Evolutionary conservation across 2,797 vertebrate species (phyloP).

Genomic region (Sebastes oblongus): DNA sequence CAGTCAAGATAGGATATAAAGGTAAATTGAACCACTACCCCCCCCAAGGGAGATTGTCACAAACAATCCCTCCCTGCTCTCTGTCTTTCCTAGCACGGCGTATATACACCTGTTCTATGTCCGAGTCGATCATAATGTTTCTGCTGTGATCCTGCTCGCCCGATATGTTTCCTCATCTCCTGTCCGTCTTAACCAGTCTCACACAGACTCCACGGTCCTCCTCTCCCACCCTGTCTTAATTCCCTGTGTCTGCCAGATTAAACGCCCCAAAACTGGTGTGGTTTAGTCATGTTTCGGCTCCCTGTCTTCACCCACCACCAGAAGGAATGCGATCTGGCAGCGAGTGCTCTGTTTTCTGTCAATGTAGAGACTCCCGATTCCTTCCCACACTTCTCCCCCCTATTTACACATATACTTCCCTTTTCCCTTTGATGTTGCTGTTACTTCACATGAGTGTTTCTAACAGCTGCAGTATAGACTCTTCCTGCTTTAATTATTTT

Average conservation of each 20-base stretch:
- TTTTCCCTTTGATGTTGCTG: conserved; percentile 86
- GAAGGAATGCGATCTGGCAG: conserved; percentile 91
- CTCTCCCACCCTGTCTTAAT: conserved; percentile 88
- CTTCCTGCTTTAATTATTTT: conserved; percentile 39
- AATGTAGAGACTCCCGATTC: conserved; percentile 78
- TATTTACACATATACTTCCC: conserved; percentile 81
- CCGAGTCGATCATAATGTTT: conserved; percentile 95
- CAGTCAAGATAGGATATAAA: conserved; percentile 99
- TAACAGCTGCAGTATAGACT: conserved; percentile 59
- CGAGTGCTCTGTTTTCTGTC: conserved; percentile 89
- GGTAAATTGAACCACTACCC: conserved; percentile 96
- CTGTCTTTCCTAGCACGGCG: conserved; percentile 99
- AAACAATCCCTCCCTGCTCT: conserved; percentile 92
- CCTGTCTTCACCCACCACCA: conserved; percentile 85
- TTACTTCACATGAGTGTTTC: conserved; percentile 95
- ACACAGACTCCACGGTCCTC: conserved; percentile 84
- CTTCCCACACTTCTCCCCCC: conserved; percentile 41
- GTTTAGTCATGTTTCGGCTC: conserved; percentile 86
- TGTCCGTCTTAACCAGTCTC: conserved; percentile 91
- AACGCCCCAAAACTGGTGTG: conserved; percentile 89
- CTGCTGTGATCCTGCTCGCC: conserved; percentile 75
- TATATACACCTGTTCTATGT: conserved; percentile 95
- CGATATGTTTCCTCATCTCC: conserved; percentile 90
- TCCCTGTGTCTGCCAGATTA: conserved; percentile 94
- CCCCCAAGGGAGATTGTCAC: conserved; percentile 95